These are phyloP conservation scores for Allygus modestus DNA, from an alignment of 2,888 invertebrate species.

Conservation along the genomic window DNA sequence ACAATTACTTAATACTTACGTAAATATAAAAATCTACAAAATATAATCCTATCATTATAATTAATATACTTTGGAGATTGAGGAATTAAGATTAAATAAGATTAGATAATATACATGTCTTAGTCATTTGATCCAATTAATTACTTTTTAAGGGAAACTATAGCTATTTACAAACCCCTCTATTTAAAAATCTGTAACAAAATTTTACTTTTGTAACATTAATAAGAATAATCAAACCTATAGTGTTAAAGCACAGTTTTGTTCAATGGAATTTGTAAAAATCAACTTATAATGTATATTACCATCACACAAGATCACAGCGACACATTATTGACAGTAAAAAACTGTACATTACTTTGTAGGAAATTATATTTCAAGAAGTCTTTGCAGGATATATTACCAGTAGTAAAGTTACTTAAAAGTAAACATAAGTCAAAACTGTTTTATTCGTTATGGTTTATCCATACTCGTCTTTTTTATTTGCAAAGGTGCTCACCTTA, in stretches of 20 bases:
- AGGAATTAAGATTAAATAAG: conserved; percentile 54
- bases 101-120: conserved; percentile 49
- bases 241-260: not conserved
- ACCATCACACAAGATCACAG: conserved; percentile 55
- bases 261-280: not conserved
- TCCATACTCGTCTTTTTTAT: too few species aligned
- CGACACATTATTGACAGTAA: conserved; percentile 44
- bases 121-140: conserved; percentile 13
- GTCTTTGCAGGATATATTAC: not conserved
- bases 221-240: not conserved
- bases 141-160: conserved; percentile 13
- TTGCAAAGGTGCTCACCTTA: too few species aligned
- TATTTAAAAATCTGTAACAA: not conserved
- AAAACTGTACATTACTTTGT: conserved; percentile 7
- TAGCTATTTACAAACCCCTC: conserved; percentile 16
- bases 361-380: not conserved
- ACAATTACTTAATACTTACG: conserved; percentile 45
- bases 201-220: not conserved
- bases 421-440: too few species aligned
- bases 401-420: conserved; percentile 13
- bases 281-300: conserved; percentile 51
- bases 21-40: conserved; percentile 53
- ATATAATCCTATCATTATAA: conserved; percentile 47
- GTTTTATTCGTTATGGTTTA: too few species aligned
- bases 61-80: conserved; percentile 55